A percentile compares a stretch with the other conserved stretches of the same genome.
Conservation (phyloP, 2,888 invertebrate species). For the Drosophila paramelanica region DNA sequence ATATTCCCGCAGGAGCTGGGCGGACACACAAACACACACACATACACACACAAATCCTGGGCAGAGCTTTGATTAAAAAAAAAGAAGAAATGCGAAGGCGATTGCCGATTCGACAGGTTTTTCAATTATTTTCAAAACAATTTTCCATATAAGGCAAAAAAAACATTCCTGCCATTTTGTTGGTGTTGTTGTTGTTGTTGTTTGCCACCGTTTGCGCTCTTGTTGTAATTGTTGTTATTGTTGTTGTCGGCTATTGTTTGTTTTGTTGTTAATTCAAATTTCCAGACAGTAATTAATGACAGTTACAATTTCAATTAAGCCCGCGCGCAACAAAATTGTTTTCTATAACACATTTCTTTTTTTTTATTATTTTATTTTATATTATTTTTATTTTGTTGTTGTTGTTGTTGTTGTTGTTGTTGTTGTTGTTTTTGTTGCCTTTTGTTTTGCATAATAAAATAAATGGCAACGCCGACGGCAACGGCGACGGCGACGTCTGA, state of each 20-base stretch:
- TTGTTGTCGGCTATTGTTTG: constrained; percentile 49
- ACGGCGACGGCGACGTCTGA: constrained; percentile 63
- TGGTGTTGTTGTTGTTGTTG: constrained; percentile 29
- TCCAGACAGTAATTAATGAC: constrained; percentile 85
- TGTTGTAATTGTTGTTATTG: constrained; percentile 46
- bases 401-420: constrained; percentile 30
- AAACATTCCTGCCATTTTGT: constrained; percentile 51
- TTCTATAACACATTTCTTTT: constrained; percentile 62
- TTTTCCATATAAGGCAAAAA: constrained; percentile 29
- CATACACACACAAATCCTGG: constrained; percentile 35
- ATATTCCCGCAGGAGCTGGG: constrained; percentile 48
- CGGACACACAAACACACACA: neutral
- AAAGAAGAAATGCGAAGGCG: constrained; percentile 34
- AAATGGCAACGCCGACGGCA: constrained; percentile 76
- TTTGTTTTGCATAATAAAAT: constrained; percentile 76
- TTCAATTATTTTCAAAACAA: constrained; percentile 70
- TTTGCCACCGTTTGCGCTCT: constrained; percentile 25
- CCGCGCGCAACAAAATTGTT: constrained; percentile 58
- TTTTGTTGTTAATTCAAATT: constrained; percentile 76
- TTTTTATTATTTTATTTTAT: constrained; percentile 20
- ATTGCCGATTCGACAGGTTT: constrained; percentile 77
- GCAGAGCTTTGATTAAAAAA: constrained; percentile 68
- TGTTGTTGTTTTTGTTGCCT: constrained; percentile 51
- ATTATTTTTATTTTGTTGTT: constrained; percentile 37
- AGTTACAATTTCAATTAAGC: constrained; percentile 83